Evolutionary conservation across 2,113 vertebrate genomes (phyloP).

Genomic region (Furnarius figulus): DNA sequence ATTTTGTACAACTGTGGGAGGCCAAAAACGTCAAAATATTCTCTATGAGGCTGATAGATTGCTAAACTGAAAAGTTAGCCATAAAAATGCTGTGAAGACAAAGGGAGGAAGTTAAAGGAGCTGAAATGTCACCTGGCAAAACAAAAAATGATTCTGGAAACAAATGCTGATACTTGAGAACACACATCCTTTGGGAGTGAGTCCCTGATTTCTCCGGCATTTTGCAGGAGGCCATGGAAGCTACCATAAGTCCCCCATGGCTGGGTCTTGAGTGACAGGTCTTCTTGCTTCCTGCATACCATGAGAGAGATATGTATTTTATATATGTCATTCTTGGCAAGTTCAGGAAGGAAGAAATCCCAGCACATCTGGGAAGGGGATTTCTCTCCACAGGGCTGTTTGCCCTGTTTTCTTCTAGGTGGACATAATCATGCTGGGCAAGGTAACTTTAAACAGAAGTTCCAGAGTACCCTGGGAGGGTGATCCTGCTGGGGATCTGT

Average conservation of each 20-base stretch:
- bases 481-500: neutral
- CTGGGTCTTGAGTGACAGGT: neutral
- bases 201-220: neutral
- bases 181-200: neutral
- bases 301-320: neutral
- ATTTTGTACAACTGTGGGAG: constrained; percentile 43
- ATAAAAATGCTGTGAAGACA: constrained; percentile 1
- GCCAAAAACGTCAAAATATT: constrained; percentile 24
- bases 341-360: neutral
- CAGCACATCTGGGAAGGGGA: neutral
- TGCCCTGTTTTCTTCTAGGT: neutral
- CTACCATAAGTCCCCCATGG: neutral
- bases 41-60: neutral
- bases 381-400: neutral
- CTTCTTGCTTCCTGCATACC: neutral
- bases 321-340: neutral
- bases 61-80: neutral
- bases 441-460: neutral
- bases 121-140: neutral
- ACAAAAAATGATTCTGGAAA: neutral
- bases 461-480: neutral
- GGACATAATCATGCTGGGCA: rapidly evolving
- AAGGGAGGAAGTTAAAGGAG: neutral
- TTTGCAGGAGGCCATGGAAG: neutral
- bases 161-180: neutral